Evolutionary conservation across 2,797 vertebrate species (phyloP).

Genomic region (Presbytis comata): DNA sequence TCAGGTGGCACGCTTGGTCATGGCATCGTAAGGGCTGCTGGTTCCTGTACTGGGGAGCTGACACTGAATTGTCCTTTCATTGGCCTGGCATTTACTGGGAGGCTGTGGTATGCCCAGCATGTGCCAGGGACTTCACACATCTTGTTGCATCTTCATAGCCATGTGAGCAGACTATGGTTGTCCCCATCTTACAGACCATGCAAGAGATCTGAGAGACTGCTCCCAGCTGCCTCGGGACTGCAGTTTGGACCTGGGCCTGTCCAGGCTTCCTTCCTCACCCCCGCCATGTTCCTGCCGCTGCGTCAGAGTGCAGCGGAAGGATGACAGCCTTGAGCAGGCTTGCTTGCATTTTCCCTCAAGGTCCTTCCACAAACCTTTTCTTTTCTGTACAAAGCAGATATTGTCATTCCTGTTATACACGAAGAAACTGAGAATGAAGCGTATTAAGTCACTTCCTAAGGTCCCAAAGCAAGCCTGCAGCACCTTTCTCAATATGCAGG

Average conservation of each 20-base stretch:
- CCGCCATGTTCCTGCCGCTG: accelerated
- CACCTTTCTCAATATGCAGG: neutral
- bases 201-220: neutral
- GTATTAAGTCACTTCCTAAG: neutral
- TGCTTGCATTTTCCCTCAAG: neutral
- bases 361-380: neutral
- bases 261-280: neutral
- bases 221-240: accelerated
- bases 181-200: neutral
- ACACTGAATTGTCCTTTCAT: neutral
- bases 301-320: neutral
- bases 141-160: neutral
- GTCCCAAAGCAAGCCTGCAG: neutral
- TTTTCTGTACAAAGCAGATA: neutral
- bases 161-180: accelerated
- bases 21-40: neutral
- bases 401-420: neutral
- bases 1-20: accelerated
- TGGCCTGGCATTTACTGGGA: neutral
- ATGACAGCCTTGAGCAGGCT: accelerated
- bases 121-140: neutral
- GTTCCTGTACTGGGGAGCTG: neutral
- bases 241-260: neutral
- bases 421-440: neutral
- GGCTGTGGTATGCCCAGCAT: neutral